Evolutionary conservation across 2,113 vertebrate genomes (phyloP), one percentile per base, ranked within the genome.

Genomic region (Lepisosteus oculatus): DNA sequence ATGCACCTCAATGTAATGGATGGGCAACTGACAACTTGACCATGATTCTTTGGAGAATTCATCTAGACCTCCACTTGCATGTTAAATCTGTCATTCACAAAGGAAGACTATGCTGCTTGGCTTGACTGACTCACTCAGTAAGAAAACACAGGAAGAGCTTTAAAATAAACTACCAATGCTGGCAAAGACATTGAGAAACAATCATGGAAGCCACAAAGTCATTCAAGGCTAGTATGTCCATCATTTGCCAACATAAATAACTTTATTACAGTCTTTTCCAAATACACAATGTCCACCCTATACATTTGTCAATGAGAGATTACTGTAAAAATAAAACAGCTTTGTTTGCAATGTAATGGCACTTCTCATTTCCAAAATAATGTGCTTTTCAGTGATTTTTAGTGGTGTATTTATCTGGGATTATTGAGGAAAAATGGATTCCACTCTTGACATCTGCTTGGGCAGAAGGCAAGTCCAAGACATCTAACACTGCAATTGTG

Each of bases 1-100:
- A 74, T 77, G 73, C 81, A 80, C 72, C 73, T 57, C 73, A 61
- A 76, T 77, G 78, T 76, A 76, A 74, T 74, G 72, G 65, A 68
- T 63, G 72, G 69, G 51, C 43, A 47, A 76, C 65, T 67, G 74
- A 74, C 70, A 69, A 79, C 45, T 79, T 67, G 14, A 66, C 76
- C 56, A 56, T 54, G 67, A 68, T 72, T 72, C 56, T 41, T 61
- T 13, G 17, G 11, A 65, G 47, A 8, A 63, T n/a, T 42, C 47
- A 65, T 9, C 14, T 12, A 15, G 42, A 17, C 61, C 14, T 55
- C 41, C 42, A 14, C 61, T 57, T 29, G 61, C 43, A 3, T 56
- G 66, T 45, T 69, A 67, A 67, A 76, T 54, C 55, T 47, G 43
- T 70, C 67, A 79, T 57, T 69, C 73, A 67, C 65, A 41, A 61